Base-by-base conservation (phyloP, 2,113 vertebrate genomes). In the Aythya baeri region DNA sequence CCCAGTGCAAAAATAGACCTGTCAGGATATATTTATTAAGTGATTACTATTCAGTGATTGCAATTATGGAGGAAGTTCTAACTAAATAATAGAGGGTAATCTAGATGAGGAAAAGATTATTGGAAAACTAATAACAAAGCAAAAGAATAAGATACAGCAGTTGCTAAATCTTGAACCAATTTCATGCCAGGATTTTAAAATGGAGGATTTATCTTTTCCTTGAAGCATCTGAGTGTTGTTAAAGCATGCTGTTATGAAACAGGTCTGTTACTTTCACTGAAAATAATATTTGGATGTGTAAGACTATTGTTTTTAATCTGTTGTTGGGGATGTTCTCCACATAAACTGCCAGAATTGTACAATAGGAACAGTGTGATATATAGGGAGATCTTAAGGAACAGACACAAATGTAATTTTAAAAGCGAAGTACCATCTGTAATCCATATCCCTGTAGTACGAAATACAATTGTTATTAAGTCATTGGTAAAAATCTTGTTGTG, bases 11-110 rank as follows among this genome's bases (percentile, higher is more conserved):
- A 98, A 97, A 91, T 96, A 98, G 97, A 97, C 94, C 18, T 94
- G 96, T 94, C 93, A 95, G 96, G 96, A 96, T 96, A 97, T 94
- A 89, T 96, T 97, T 97, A 98, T 98, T 96, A 98, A 97, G 97
- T 97, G 97, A 97, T 96, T 97, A 97, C 94, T 96, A 95, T 96
- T 96, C 96, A 97, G 93, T 96, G 97, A 97, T 96, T 97, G 98
- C 96, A 97, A 95, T 97, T 96, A 93, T 91, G 96, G 95, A 95
- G 97, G 96, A 97, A 97, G 97, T 97, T 97, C 94, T 90, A 92
- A 94, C 97, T 96, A 95, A 96, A 97, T 96, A 94, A 86, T 97
- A 96, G 97, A 95, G 92, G 88, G 93, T 94, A 95, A 78, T 89
- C 88, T 94, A 93, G 88, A 92, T 61, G 63, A 81, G 76, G 84